Evolutionary conservation across 2,888 invertebrate species (phyloP), one percentile per base, ranked within the genome.

Genomic region (Coleophora deauratella): DNA sequence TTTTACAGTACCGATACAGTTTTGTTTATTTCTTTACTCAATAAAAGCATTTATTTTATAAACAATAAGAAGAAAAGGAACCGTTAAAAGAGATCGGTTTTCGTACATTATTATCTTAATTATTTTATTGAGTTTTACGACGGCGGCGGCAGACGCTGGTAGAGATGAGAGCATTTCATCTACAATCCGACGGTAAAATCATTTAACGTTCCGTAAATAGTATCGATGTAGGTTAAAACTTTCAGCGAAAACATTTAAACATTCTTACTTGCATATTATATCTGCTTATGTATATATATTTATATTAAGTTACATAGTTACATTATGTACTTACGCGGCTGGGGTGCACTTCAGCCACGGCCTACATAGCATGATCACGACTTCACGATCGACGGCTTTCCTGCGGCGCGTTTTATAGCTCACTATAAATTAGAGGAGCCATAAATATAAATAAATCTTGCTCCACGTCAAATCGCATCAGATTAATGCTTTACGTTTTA

Each of bases 381-480:
- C 42, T 43, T 38, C 38, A 59, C 55, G 60, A 65, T 70, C 64
- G 72, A 71, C 58, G 62, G 61, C 62, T 76, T 77, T 74, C 21
- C 21, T 21, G 21, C 72, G 67, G 67, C 63, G 73, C 72, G 67
- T 68, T 82, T 80, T 84, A 81, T 62, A 65, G 57, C 66, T 47
- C 44, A 46, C 59, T 56, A 72, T 82, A 82, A 84, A 82, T 84
- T 76, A 80, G 68, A 72, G 59, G 63, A 52, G 72, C 72, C 62
- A 75, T 79, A 79, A 82, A 73, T 68, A 78, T 84, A 82, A 82
- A 84, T 84, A 82, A 82, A 84, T 84, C 76, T 78, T 63, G 53
- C 56, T 55, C 62, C 66, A 73, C 72, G 73, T 75, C 77, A 75
- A 75, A 76, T 74, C 72, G 69, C 71, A 76, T 76, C 73, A 72